Conservation (phyloP, 2,113 vertebrate genomes). For the Xiphorhynchus elegans region DNA sequence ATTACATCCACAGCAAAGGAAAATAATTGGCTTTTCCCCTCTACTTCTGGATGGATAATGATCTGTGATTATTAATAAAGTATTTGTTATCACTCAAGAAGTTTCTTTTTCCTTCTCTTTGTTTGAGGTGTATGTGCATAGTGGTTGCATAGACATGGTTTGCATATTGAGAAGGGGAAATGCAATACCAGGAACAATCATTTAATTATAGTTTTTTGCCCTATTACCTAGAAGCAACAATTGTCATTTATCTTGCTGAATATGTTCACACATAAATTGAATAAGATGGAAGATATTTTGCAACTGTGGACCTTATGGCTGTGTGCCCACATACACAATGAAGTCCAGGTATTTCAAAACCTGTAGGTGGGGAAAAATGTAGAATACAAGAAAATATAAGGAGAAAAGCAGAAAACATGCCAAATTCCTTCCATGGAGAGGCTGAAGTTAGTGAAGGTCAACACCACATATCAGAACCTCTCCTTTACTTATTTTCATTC, state of each 20-base stretch:
- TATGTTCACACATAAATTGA: not conserved
- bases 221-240: not conserved
- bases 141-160: rapidly evolving
- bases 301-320: not conserved
- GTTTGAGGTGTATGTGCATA: not conserved
- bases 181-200: not conserved
- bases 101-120: not conserved
- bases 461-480: not conserved
- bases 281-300: not conserved
- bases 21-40: not conserved
- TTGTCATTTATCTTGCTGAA: not conserved
- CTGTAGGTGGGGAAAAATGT: not conserved
- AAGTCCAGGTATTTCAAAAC: not conserved
- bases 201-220: not conserved
- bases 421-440: not conserved
- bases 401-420: not conserved
- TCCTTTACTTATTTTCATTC: not conserved
- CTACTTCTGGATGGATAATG: not conserved
- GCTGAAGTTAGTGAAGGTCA: not conserved
- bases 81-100: not conserved
- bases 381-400: not conserved
- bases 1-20: not conserved
- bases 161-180: not conserved
- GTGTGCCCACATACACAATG: not conserved
- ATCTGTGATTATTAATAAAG: not conserved